Evolutionary conservation across 2,797 vertebrate species (phyloP).

Genomic region (Echeneis naucrates): DNA sequence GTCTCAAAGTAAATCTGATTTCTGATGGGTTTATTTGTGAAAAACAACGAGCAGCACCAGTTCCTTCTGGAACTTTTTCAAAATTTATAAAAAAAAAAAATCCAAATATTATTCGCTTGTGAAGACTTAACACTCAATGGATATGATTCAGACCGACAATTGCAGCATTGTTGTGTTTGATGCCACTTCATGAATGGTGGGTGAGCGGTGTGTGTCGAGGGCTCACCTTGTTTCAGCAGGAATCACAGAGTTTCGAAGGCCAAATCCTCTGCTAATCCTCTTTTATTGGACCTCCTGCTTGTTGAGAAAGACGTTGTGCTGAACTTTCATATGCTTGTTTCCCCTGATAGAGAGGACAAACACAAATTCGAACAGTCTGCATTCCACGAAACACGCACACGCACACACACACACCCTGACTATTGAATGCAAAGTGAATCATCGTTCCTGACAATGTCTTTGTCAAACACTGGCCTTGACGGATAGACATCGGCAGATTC

Average conservation of each 20-base stretch:
- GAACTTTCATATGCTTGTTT: slow-evolving; percentile 74
- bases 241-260: slow-evolving; percentile 29
- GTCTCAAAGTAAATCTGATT: slow-evolving; percentile 43
- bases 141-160: slow-evolving; percentile 11
- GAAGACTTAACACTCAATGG: background rate
- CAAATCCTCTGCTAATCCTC: slow-evolving; percentile 59
- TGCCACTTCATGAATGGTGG: background rate
- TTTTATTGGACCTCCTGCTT: slow-evolving; percentile 71
- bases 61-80: slow-evolving; percentile 12
- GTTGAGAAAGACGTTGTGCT: slow-evolving; percentile 57
- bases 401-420: slow-evolving; percentile 16
- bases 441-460: slow-evolving; percentile 79
- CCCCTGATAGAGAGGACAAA: slow-evolving; percentile 69
- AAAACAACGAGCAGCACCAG: slow-evolving; percentile 19
- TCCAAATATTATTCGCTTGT: background rate
- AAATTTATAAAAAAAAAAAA: too few relatives aligned
- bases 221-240: background rate
- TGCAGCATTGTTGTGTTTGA: background rate
- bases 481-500: slow-evolving; percentile 74
- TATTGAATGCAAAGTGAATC: slow-evolving; percentile 77
- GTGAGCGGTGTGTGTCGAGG: background rate
- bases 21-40: slow-evolving; percentile 29
- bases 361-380: slow-evolving; percentile 40
- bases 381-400: slow-evolving; percentile 23
- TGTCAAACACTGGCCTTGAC: slow-evolving; percentile 84